Evolutionary conservation across 2,797 vertebrate species (phyloP), one percentile per base, ranked within the genome.

Genomic region (Sandelia bainsii): DNA sequence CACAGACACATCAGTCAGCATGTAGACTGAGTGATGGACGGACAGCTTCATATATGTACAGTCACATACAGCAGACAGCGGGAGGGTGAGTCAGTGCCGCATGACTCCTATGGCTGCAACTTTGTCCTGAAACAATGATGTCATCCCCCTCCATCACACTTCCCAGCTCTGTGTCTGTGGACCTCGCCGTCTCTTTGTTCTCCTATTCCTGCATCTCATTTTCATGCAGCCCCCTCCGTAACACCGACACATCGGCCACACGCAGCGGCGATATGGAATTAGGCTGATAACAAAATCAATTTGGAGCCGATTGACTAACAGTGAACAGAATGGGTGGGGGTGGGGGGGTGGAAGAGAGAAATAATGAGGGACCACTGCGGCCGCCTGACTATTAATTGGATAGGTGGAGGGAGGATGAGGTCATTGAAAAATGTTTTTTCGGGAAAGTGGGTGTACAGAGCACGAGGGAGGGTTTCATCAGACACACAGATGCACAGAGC

Each of bases 71-170:
- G 37, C 65, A 46, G 60, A 49, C 40, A 23, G 39, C 22, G 44
- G 20, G 23, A 29, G 46, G 49, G 69, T 0, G 62, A 88, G 75
- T 62, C 73, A 25, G 64, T 65, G 82, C 73, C 39, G 76, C 75
- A 61, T 79, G 81, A 83, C 82, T 87, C 81, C 69, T 42, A 27
- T 66, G 77, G 80, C 75, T 82, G 84, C 83, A 88, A 90, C 86
- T 90, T 90, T 90, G 89, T 91, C 89, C 86, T 34, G 66, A 87
- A 90, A 91, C 87, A 81, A 88, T 93, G 92, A 93, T 86, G 88
- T 93, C 91, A 93, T 90, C 88, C 75, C 56, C 70, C 75, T 86
- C 85, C 66, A 77, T 82, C 79, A 49, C 84, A 84, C 85, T 72
- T 77, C 81, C 8, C 79, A 61, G 80, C 85, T 69, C 66, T 8